A percentile compares a stretch with the other conserved stretches of the same genome.
These are phyloP conservation scores for Zaprionus bogoriensis DNA, from an alignment of 2,888 invertebrate species.

Conservation along the genomic window DNA sequence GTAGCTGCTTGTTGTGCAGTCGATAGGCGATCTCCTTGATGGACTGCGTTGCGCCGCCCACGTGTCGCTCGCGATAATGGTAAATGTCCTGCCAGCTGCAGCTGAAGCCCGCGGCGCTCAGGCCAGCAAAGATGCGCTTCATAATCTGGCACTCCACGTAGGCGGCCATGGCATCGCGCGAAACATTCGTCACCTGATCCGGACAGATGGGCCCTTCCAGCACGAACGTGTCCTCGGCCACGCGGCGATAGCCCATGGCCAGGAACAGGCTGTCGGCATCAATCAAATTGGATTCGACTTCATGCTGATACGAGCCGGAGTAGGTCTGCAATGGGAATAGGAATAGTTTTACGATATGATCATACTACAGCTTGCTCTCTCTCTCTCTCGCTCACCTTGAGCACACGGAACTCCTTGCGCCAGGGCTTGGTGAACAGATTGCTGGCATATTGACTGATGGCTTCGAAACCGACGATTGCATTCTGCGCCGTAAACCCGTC, in stretches of 20 bases:
- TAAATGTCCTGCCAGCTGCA: constrained; percentile 88
- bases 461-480: constrained; percentile 92
- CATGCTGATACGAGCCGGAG: constrained; percentile 94
- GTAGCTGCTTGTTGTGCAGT: constrained; percentile 75
- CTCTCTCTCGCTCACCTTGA: constrained; percentile 91
- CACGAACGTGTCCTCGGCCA: constrained; percentile 84
- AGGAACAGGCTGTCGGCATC: constrained; percentile 90
- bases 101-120: constrained; percentile 85
- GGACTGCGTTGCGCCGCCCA: constrained; percentile 77
- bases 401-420: constrained; percentile 92
- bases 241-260: constrained; percentile 91
- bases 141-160: constrained; percentile 94
- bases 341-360: neutral
- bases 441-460: constrained; percentile 92
- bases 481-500: constrained; percentile 91
- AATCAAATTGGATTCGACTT: constrained; percentile 90
- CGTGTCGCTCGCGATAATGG: constrained; percentile 80
- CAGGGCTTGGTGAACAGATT: constrained; percentile 94
- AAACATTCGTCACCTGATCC: constrained; percentile 90
- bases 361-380: no score
- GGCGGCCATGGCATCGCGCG: constrained; percentile 92
- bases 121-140: constrained; percentile 88
- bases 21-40: constrained; percentile 78
- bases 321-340: constrained; percentile 86
- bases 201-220: constrained; percentile 91